phyloP scores from a whole-genome alignment of 2,888 invertebrate genomes.

The Eilema sororculum region DNA sequence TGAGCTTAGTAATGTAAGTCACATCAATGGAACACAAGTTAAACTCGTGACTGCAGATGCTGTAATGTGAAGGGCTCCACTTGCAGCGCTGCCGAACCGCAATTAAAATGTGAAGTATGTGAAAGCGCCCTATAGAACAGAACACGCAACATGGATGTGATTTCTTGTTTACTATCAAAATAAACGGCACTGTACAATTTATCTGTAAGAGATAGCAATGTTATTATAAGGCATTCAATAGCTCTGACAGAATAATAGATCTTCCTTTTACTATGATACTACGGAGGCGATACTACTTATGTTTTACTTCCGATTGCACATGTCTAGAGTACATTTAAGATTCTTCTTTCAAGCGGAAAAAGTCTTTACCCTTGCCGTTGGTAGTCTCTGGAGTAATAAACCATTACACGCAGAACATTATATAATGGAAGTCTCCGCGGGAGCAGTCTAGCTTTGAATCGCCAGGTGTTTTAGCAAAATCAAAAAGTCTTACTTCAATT shows the following conservation, averaged over 20 bases:
- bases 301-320: neutral
- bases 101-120: neutral
- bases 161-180: slow-evolving; percentile 1
- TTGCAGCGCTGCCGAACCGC: neutral
- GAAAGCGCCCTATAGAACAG: neutral
- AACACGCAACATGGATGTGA: neutral
- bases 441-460: too few relatives aligned
- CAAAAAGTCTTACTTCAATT: too few relatives aligned
- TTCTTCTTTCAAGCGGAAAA: too few relatives aligned
- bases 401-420: too few relatives aligned
- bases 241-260: neutral
- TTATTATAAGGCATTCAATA: slow-evolving; percentile 1
- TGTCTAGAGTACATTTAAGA: neutral
- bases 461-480: too few relatives aligned
- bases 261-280: neutral
- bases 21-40: neutral
- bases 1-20: too few relatives aligned
- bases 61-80: neutral
- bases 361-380: too few relatives aligned
- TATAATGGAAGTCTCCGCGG: too few relatives aligned
- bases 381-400: too few relatives aligned
- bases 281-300: neutral
- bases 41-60: neutral
- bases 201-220: neutral
- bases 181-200: neutral